A percentile compares a stretch with the other conserved stretches of the same genome.
phyloP scores from a whole-genome alignment of 2,797 vertebrate species.

The Xiphorhynchus erythropygius region DNA sequence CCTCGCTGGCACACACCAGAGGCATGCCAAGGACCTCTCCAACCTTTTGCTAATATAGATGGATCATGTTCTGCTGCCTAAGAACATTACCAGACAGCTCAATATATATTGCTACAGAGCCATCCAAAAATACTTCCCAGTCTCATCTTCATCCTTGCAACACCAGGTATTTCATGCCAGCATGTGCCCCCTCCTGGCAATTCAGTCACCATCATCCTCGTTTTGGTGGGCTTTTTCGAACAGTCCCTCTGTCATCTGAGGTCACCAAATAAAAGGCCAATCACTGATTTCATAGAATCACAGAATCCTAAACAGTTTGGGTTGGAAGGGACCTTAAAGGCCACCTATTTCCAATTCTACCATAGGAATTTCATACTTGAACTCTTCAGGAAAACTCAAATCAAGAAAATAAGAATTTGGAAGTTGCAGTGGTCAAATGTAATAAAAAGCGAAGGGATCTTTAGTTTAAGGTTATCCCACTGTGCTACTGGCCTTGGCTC shows the following conservation, averaged over 20 bases:
- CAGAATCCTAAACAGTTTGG: not conserved
- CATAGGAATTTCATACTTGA: not conserved
- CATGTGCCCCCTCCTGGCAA: accelerated
- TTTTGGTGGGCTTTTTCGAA: not conserved
- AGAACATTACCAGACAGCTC: not conserved
- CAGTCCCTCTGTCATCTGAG: not conserved
- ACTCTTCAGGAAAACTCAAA: not conserved
- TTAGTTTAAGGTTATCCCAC: not conserved
- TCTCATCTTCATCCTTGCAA: not conserved
- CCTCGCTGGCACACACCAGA: not conserved
- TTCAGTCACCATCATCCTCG: not conserved
- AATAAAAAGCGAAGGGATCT: not conserved
- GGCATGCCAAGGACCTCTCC: not conserved
- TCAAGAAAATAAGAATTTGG: not conserved
- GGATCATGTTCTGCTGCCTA: not conserved
- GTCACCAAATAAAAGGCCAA: not conserved
- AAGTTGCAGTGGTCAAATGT: not conserved
- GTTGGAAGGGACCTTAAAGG: not conserved
- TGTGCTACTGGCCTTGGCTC: not conserved
- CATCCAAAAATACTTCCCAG: not conserved
- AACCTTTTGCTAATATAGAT: not conserved
- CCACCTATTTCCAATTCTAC: not conserved
- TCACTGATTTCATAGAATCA: not conserved
- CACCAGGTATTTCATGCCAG: not conserved
- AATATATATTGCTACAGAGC: no score